These are phyloP conservation scores for Ochropacha duplaris DNA, from an alignment of 2,888 invertebrate species.

Conservation along the genomic window DNA sequence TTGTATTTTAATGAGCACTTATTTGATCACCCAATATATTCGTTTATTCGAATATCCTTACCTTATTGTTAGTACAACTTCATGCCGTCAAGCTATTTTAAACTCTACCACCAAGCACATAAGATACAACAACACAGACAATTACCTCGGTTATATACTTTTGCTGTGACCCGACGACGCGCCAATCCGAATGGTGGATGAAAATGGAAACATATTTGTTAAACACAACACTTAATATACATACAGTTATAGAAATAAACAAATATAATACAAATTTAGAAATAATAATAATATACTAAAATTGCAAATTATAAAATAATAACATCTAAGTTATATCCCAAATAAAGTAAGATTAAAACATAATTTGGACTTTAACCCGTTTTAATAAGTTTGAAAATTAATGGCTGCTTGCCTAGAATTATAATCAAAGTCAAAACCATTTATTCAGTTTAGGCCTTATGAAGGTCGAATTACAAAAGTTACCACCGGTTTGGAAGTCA, in stretches of 20 bases:
- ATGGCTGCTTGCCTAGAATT: not conserved
- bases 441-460: no score
- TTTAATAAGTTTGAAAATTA: not conserved
- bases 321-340: not conserved
- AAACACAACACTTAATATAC: constrained; percentile 21
- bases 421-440: no score
- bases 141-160: constrained; percentile 95
- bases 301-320: no score
- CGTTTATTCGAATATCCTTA: no score
- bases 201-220: constrained; percentile 45
- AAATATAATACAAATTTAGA: constrained; percentile 20
- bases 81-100: constrained; percentile 1
- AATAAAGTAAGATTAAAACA: not conserved
- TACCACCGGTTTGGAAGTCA: no score
- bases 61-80: not conserved
- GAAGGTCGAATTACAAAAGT: no score
- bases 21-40: no score
- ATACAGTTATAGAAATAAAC: constrained; percentile 22
- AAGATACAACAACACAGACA: constrained; percentile 8
- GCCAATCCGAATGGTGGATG: constrained; percentile 49
- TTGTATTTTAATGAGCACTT: no score
- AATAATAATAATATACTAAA: no score
- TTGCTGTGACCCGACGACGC: constrained; percentile 82
- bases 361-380: not conserved
- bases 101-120: not conserved